phyloP scores from a whole-genome alignment of 2,797 vertebrate genomes.

The Hoplostethus atlanticus region DNA sequence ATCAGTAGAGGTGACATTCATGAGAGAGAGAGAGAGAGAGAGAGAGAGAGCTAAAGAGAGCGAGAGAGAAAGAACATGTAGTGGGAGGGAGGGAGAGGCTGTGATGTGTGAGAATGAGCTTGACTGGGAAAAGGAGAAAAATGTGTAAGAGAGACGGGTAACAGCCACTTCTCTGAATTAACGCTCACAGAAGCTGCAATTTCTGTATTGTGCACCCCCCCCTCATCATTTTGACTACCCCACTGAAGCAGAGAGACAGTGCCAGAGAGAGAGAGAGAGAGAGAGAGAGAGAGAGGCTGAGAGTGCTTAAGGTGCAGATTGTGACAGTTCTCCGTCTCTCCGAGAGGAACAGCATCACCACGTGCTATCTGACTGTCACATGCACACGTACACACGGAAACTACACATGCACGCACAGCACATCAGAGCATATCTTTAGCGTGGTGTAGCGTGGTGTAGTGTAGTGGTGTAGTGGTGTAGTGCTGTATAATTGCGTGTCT shows the following conservation, averaged over 20 bases:
- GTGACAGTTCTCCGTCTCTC: slow-evolving; percentile 80
- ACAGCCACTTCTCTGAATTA: slow-evolving; percentile 65
- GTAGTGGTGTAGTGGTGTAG: slow-evolving; percentile 1
- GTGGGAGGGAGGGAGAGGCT: slow-evolving; percentile 35
- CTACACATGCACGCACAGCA: slow-evolving; percentile 23
- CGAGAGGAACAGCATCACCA: slow-evolving; percentile 65
- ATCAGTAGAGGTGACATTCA: slow-evolving; percentile 90
- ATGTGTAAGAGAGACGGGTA: slow-evolving; percentile 50
- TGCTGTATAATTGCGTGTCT: slow-evolving; percentile 40
- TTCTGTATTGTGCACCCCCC: slow-evolving; percentile 49
- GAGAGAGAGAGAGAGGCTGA: slow-evolving; percentile 8
- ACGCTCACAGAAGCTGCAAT: slow-evolving; percentile 46
- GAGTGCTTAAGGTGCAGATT: slow-evolving; percentile 69
- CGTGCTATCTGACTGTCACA: slow-evolving; percentile 55
- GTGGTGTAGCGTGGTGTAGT: neutral
- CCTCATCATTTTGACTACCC: slow-evolving; percentile 44
- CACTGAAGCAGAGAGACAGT: slow-evolving; percentile 49
- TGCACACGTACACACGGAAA: slow-evolving; percentile 19
- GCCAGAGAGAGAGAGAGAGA: slow-evolving; percentile 19
- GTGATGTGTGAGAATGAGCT: slow-evolving; percentile 69
- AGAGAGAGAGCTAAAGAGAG: slow-evolving; percentile 20
- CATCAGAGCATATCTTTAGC: slow-evolving; percentile 45
- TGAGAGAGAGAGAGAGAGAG: slow-evolving; percentile 73
- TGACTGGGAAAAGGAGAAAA: slow-evolving; percentile 56
- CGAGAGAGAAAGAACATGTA: slow-evolving; percentile 16